Evolutionary conservation across 2,113 vertebrate genomes (phyloP).

Genomic region (Macquaria ambigua): DNA sequence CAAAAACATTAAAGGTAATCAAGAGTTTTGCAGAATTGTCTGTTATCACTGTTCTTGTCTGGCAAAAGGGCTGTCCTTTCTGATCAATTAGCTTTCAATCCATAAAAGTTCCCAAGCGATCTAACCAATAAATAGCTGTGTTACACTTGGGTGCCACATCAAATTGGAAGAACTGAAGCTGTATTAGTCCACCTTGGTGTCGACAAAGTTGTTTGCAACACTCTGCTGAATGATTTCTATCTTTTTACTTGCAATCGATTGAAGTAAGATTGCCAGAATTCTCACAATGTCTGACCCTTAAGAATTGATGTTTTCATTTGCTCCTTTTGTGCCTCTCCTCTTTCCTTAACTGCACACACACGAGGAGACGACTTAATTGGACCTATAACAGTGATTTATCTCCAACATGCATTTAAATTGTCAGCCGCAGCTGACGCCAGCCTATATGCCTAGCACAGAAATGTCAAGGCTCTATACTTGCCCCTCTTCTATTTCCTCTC

Average conservation of each 20-base stretch:
- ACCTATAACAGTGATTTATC: conserved; percentile 49
- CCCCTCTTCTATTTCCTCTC: conserved; percentile 31
- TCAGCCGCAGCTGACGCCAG: background rate
- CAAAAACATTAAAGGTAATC: background rate
- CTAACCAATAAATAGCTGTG: background rate
- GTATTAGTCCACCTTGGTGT: background rate
- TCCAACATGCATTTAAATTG: conserved; percentile 37
- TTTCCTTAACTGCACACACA: conserved; percentile 20
- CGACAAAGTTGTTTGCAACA: background rate
- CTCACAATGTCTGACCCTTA: conserved; percentile 25
- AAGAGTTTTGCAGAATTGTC: background rate
- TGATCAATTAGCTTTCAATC: background rate
- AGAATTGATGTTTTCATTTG: conserved; percentile 5
- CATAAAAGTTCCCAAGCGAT: background rate
- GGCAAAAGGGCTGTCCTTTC: background rate
- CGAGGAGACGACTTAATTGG: background rate
- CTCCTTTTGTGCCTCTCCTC: background rate
- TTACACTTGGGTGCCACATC: background rate
- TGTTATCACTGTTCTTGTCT: background rate
- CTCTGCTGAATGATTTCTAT: conserved; percentile 7
- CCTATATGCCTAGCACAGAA: conserved; percentile 26
- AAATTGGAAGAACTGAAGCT: background rate
- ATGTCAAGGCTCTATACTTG: conserved; percentile 46
- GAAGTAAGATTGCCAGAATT: conserved; percentile 2
- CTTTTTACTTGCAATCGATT: conserved; percentile 24